Base-by-base conservation (phyloP, 1,140 invertebrate genomes). In the Drosophila bifasciata region DNA sequence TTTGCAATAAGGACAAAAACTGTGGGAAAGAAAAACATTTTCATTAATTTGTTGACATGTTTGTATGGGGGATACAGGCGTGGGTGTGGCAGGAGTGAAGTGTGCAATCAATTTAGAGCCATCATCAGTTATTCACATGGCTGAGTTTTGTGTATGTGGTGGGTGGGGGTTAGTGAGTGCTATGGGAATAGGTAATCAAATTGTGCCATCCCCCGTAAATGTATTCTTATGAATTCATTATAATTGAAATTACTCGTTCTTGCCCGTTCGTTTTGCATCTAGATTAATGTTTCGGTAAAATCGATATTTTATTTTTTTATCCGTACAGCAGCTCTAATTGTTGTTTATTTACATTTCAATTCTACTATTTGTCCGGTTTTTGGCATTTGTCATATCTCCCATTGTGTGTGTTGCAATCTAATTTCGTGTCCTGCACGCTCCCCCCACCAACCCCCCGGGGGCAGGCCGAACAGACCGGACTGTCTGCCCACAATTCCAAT, bases 51-150 rank as follows among this genome's bases (percentile, higher is more conserved):
- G 11, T 9, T 9, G n/a, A 16, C 32, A 36, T 40, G 17, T 50
- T 25, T 32, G 50, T 60, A 9, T 9, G 8, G 8, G 8, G 28
- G 8, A 28, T 28, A 1, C 11, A 36, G 32, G 32, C 1, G 32
- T 1, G 11, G 32, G 32, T 1, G 32, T 1, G 11, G 9, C 4
- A 36, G 32, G 11, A 40, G 13, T 58, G 48, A 25, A 25, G 11
- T 41, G 43, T 45, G 59, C 52, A 63, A 74, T 63, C 53, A 76
- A 76, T 76, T 69, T 69, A 61, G 61, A 75, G 25, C 51, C 44
- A 60, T 78, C 70, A 63, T 73, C 70, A 63, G 70, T 40, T 72
- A 73, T 73, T 46, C 70, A 73, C 58, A 73, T 63, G 69, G n/a
- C 11, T 73, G 67, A 69, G 16, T 3, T 8, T 11, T 36, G 32